These are phyloP conservation scores for Nasonia longicornis DNA, from an alignment of 1,140 invertebrate species.

Conservation along the genomic window DNA sequence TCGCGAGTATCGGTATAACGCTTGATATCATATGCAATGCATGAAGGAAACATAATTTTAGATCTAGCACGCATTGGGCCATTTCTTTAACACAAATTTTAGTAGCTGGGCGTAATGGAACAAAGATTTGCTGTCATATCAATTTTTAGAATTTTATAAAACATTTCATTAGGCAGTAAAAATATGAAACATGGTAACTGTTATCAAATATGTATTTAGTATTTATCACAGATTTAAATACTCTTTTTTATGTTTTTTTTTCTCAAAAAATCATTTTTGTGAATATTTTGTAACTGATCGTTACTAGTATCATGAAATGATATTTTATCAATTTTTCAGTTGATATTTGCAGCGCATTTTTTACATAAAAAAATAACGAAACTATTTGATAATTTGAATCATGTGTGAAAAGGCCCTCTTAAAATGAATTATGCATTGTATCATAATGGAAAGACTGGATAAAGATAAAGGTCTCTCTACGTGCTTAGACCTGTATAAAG, in stretches of 20 bases:
- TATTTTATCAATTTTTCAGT: constrained; percentile 9
- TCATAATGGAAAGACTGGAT: constrained; percentile 40
- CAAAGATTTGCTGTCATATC: not conserved
- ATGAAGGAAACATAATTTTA: constrained; percentile 6
- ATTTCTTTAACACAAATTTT: constrained; percentile 9
- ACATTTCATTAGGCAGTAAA: constrained; percentile 5
- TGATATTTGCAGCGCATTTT: not conserved
- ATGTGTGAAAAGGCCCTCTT: not conserved
- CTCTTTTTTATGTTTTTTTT: not conserved
- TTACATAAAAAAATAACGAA: not conserved
- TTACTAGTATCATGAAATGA: not conserved
- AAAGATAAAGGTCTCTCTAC: constrained; percentile 18
- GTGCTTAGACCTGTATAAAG: constrained; percentile 6
- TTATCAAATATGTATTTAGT: not conserved
- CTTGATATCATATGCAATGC: constrained; percentile 11
- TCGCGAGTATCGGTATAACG: not conserved
- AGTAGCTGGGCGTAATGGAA: not conserved
- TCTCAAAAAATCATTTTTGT: not conserved
- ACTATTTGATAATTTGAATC: not conserved
- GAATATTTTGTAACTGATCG: not conserved
- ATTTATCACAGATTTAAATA: constrained; percentile 23
- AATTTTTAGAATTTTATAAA: constrained; percentile 3
- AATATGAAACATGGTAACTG: constrained; percentile 5
- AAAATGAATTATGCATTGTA: constrained; percentile 19
- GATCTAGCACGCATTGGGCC: constrained; percentile 38